Evolutionary conservation across 2,888 invertebrate genomes (phyloP), one percentile per base, ranked within the genome.

Genomic region (Chaetogeoica ovagalla): DNA sequence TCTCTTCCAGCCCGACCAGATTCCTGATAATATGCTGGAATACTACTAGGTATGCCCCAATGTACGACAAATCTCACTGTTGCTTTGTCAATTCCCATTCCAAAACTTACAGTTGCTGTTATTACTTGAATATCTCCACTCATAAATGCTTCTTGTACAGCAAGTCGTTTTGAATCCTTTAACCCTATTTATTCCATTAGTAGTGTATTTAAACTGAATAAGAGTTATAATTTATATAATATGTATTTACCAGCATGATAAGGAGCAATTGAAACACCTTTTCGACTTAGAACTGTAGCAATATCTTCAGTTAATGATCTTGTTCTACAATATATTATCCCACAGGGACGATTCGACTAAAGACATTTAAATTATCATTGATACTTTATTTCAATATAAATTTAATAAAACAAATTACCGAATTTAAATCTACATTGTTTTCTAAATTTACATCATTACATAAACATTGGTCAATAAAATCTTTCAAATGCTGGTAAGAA

Each of bases 41-140:
- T 93, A 85, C 94, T 96, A 86, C 97, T 95, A 0, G 98, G 95
- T 57, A 96, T 89, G 39, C 95, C 95, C 98, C 98, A 99, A 87
- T 99, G 98, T 9, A 94, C 92, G 3, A 99, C 98, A 86, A 96
- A 95, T 83, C 97, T 94, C 19, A 99, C 99, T 81, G 93, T 91
- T 4, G 94, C 91, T 87, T 99, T 99, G 86, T 99, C 98, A 4
- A 99, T 96, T 69, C 99, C 99, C 99, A 99, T 99, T 60, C 99
- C 99, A 88, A 99, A 99, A 85, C 97, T 97, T 81, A 98, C 93
- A 0, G 99, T 99, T 7, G 99, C 98, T 83, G 94, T 94, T 83
- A 99, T 97, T 48, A 98, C 93, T 3, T 94, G 92, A 84, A 92
- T 91, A 83, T 91, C 91, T 0, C 98, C 98, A 57, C 89, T 88